Conservation (phyloP, 2,113 vertebrate genomes). For the Potamarius usumacintae region DNA sequence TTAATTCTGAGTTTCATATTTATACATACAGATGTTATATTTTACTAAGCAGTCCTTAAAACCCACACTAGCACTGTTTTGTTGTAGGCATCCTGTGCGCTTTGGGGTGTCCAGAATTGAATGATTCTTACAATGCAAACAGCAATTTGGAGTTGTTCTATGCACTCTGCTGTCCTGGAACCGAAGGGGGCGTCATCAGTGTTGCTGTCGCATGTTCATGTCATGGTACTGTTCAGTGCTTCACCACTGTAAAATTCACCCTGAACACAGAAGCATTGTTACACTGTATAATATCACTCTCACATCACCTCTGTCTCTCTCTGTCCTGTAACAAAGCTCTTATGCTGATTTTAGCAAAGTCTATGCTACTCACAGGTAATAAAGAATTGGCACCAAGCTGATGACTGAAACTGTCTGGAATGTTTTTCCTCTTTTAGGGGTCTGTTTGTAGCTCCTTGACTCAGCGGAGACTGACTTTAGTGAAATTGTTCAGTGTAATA, state of each 20-base stretch:
- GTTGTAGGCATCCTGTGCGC: slow-evolving; percentile 55
- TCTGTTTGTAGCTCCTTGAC: background rate
- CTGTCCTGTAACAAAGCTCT: slow-evolving; percentile 46
- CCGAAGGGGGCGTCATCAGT: slow-evolving; percentile 32
- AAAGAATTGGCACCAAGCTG: slow-evolving; percentile 48
- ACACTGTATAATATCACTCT: slow-evolving; percentile 45
- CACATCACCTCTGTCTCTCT: slow-evolving; percentile 33
- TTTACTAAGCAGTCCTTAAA: slow-evolving; percentile 68
- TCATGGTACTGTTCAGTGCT: slow-evolving; percentile 46
- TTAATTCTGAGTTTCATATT: slow-evolving; percentile 52
- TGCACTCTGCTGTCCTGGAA: slow-evolving; percentile 35
- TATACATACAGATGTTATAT: slow-evolving; percentile 70
- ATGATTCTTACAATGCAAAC: slow-evolving; percentile 30
- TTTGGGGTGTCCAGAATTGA: slow-evolving; percentile 46
- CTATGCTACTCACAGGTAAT: slow-evolving; percentile 50
- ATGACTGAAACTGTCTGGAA: slow-evolving; percentile 38
- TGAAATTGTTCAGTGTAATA: background rate
- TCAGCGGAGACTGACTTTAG: background rate
- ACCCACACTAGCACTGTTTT: slow-evolving; percentile 56
- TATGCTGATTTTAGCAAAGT: slow-evolving; percentile 53
- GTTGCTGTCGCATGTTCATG: slow-evolving; percentile 52
- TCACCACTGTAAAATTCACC: slow-evolving; percentile 51
- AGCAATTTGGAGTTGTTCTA: slow-evolving; percentile 41
- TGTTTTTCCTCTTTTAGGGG: background rate
- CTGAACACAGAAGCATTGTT: slow-evolving; percentile 47